phyloP scores from a whole-genome alignment of 2,888 invertebrate genomes.

The Monoplex corrugatus region DNA sequence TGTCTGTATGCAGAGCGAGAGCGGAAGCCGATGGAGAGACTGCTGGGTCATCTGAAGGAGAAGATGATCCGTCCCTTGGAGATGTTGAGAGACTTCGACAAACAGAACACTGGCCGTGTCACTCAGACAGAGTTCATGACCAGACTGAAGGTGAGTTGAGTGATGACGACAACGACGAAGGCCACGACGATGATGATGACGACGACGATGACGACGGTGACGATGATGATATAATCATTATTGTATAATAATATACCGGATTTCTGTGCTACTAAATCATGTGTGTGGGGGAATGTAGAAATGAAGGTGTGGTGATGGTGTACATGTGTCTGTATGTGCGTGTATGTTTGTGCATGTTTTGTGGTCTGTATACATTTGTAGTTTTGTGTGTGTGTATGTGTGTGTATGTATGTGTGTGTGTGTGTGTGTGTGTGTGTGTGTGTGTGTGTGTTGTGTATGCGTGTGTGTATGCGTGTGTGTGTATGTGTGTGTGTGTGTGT shows the following conservation, averaged over 20 bases:
- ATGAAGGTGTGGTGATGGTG: background rate
- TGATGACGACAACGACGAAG: background rate
- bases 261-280: background rate
- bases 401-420: background rate
- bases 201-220: background rate
- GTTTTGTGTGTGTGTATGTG: background rate
- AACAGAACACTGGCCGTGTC: conserved; percentile 63
- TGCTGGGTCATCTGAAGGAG: conserved; percentile 70
- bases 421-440: background rate
- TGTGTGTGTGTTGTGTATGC: background rate
- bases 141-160: conserved; percentile 65
- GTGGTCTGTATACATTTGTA: background rate
- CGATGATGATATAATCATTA: background rate
- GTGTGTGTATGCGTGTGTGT: background rate
- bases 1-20: conserved; percentile 66
- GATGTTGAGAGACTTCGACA: conserved; percentile 72
- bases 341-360: background rate
- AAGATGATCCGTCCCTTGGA: conserved; percentile 71
- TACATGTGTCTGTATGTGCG: background rate
- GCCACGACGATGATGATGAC: background rate
- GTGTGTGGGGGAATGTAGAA: background rate
- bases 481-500: background rate
- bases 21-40: conserved; percentile 69
- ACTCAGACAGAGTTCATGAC: conserved; percentile 67
- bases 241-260: background rate